Percentiles rank a stretch among this genome's conserved stretches.
Conservation (phyloP, 92 coral and sea anemone species). For the Micromussa lordhowensis region DNA sequence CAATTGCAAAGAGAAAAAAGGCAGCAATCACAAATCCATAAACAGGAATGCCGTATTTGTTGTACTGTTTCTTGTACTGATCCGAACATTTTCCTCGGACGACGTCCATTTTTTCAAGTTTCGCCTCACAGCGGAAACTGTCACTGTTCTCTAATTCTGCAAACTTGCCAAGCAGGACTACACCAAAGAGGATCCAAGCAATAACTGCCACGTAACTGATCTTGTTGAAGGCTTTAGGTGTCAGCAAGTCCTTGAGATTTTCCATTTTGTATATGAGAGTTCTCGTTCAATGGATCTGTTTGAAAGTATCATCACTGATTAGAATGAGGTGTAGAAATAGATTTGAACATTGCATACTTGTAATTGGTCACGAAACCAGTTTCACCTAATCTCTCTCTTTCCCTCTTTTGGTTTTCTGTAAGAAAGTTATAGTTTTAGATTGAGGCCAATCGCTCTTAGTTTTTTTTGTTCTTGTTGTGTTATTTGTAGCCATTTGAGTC, state of each 20-base stretch:
- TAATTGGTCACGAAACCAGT: too few relatives aligned
- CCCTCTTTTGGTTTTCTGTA: too few relatives aligned
- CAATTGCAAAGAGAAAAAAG: neutral
- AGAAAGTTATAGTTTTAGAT: too few relatives aligned
- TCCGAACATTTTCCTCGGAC: neutral
- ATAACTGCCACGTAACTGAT: neutral
- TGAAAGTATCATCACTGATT: too few relatives aligned
- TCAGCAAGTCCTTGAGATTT: neutral
- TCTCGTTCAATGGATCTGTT: neutral
- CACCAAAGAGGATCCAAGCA: neutral
- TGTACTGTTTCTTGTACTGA: neutral
- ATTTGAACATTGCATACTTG: too few relatives aligned
- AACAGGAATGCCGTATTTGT: neutral
- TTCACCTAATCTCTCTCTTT: too few relatives aligned
- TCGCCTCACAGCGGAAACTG: neutral
- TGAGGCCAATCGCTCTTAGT: too few relatives aligned
- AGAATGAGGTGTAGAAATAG: too few relatives aligned
- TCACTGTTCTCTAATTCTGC: neutral
- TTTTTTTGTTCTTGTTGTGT: too few relatives aligned
- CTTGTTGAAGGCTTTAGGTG: neutral
- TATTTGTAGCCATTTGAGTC: too few relatives aligned
- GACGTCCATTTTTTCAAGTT: neutral
- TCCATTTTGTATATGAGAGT: neutral
- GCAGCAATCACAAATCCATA: conserved; percentile 15
- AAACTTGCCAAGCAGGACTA: neutral